phyloP scores from a whole-genome alignment of 2,888 invertebrate genomes.

The Eupithecia exiguata region DNA sequence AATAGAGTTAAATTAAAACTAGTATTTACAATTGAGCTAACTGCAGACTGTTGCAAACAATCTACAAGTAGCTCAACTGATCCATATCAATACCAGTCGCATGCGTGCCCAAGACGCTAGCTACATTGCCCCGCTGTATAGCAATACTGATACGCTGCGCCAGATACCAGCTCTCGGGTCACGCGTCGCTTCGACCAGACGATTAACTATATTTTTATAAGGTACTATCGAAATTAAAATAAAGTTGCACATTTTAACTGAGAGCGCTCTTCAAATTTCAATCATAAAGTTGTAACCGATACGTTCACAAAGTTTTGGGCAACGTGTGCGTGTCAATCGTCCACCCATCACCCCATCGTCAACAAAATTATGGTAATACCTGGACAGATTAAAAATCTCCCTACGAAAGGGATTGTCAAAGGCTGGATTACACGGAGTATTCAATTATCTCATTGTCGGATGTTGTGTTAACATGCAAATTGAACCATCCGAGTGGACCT shows the following conservation, averaged over 20 bases:
- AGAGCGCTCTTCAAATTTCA: background rate
- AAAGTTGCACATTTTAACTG: background rate
- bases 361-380: constrained; percentile 45
- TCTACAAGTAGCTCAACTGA: no score
- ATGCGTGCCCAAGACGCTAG: no score
- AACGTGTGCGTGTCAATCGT: background rate
- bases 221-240: background rate
- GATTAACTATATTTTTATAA: background rate
- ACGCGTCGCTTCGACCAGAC: no score
- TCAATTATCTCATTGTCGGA: constrained; percentile 71
- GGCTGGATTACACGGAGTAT: constrained; percentile 66
- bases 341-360: constrained; percentile 29
- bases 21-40: no score
- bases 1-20: no score
- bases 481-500: constrained; percentile 66
- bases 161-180: no score
- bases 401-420: constrained; percentile 50
- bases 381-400: constrained; percentile 63
- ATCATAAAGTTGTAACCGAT: background rate
- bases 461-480: constrained; percentile 77
- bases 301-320: background rate
- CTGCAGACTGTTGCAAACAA: no score
- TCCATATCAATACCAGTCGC: no score
- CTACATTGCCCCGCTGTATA: no score
- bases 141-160: no score